Conservation (phyloP, 2,797 vertebrate species). For the Schizothorax lantsangensis region DNA sequence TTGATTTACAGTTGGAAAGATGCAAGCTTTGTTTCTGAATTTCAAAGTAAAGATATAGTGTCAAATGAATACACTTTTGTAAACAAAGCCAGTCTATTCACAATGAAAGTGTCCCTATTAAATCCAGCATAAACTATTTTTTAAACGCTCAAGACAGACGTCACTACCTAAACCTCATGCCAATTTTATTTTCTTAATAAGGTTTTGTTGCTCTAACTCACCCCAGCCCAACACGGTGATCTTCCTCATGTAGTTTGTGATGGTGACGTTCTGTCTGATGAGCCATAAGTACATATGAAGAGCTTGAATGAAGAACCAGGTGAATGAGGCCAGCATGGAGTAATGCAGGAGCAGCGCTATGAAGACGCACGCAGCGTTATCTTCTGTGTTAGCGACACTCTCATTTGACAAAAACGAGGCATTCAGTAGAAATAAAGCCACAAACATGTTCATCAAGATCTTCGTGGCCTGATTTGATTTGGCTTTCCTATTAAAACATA, state of each 20-base stretch:
- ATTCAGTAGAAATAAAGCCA: conserved; percentile 66
- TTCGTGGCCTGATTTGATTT: conserved; percentile 58
- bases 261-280: conserved; percentile 4
- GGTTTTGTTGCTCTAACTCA: conserved; percentile 48
- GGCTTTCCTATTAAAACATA: conserved; percentile 52
- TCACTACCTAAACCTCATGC: too few species aligned
- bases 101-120: too few species aligned
- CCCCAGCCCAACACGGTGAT: conserved; percentile 66
- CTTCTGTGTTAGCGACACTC: conserved; percentile 50
- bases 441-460: conserved; percentile 70
- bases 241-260: conserved; percentile 61
- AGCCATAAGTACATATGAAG: conserved; percentile 59
- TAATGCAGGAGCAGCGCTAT: conserved; percentile 69
- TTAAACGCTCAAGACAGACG: too few species aligned
- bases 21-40: background rate
- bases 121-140: too few species aligned
- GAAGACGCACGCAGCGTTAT: conserved; percentile 33
- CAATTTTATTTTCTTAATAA: too few species aligned
- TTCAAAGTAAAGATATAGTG: background rate
- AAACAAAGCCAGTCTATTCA: background rate
- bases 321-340: conserved; percentile 67
- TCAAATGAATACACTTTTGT: background rate
- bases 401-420: conserved; percentile 68
- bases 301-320: conserved; percentile 67
- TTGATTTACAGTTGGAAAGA: background rate